A percentile compares a stretch with the other conserved stretches of the same genome.
These are phyloP conservation scores for Drosophila paramelanica DNA, from an alignment of 2,888 invertebrate genomes.

Conservation along the genomic window DNA sequence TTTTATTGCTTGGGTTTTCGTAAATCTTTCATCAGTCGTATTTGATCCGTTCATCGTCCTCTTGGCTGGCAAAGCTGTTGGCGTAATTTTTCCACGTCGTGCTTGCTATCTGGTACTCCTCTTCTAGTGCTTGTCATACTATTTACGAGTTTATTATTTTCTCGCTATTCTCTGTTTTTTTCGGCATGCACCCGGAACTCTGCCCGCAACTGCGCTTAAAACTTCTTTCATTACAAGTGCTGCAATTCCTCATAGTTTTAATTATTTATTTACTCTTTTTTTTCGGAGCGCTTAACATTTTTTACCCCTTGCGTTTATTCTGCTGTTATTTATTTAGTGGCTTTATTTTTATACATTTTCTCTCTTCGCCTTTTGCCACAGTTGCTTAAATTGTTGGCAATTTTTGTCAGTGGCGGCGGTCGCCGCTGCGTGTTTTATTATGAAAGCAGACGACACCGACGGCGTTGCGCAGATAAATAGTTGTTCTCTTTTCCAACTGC, in stretches of 20 bases:
- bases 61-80: constrained; percentile 55
- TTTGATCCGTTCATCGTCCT: constrained; percentile 38
- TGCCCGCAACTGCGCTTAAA: constrained; percentile 58
- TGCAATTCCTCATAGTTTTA: constrained; percentile 70
- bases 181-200: constrained; percentile 32
- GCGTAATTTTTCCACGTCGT: constrained; percentile 56
- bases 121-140: constrained; percentile 66
- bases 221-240: constrained; percentile 78
- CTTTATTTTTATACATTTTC: constrained; percentile 38
- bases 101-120: constrained; percentile 15
- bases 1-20: constrained; percentile 38
- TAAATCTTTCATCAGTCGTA: constrained; percentile 61
- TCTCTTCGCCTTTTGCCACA: constrained; percentile 31
- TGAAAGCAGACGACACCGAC: constrained; percentile 62
- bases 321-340: constrained; percentile 64
- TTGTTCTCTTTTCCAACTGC: constrained; percentile 27
- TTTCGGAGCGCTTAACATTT: constrained; percentile 45
- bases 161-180: constrained; percentile 63
- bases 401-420: constrained; percentile 71
- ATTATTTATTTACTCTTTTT: constrained; percentile 18
- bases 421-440: constrained; percentile 74
- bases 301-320: constrained; percentile 51
- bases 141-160: constrained; percentile 80
- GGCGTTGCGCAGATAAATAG: constrained; percentile 65
- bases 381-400: constrained; percentile 75